These are phyloP conservation scores for Naja naja DNA, from an alignment of 2,113 vertebrate genomes.

Conservation along the genomic window DNA sequence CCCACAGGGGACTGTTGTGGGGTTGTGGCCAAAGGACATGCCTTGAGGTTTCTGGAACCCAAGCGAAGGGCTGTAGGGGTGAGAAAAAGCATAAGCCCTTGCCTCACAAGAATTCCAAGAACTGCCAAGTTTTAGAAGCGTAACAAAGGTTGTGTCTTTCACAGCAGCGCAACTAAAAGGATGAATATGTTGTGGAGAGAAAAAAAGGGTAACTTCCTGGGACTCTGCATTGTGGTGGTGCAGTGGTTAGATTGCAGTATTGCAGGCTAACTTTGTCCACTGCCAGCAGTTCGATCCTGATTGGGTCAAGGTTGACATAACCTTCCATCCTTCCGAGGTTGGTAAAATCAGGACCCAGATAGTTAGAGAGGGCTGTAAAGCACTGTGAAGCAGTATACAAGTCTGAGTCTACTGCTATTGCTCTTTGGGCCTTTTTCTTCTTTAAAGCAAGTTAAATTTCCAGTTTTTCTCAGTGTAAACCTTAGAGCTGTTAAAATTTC, in stretches of 20 bases:
- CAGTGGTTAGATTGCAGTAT: not conserved
- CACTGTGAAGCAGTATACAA: not conserved
- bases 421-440: not conserved
- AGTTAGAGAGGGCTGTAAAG: not conserved
- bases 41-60: constrained; percentile 82
- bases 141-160: not conserved
- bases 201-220: not conserved
- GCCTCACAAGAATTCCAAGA: not conserved
- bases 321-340: not conserved
- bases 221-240: not conserved
- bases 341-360: not conserved
- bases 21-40: constrained; percentile 73
- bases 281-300: too few species aligned
- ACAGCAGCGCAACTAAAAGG: not conserved
- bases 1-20: constrained; percentile 64
- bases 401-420: not conserved
- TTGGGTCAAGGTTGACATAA: not conserved
- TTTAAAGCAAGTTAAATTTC: not conserved
- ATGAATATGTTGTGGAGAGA: not conserved
- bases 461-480: not conserved
- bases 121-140: not conserved
- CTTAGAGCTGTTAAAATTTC: not conserved
- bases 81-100: not conserved
- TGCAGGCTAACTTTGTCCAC: too few species aligned
- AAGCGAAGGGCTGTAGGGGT: constrained; percentile 79